Evolutionary conservation across 2,888 invertebrate genomes (phyloP).

Genomic region (Ametastegia equiseti): DNA sequence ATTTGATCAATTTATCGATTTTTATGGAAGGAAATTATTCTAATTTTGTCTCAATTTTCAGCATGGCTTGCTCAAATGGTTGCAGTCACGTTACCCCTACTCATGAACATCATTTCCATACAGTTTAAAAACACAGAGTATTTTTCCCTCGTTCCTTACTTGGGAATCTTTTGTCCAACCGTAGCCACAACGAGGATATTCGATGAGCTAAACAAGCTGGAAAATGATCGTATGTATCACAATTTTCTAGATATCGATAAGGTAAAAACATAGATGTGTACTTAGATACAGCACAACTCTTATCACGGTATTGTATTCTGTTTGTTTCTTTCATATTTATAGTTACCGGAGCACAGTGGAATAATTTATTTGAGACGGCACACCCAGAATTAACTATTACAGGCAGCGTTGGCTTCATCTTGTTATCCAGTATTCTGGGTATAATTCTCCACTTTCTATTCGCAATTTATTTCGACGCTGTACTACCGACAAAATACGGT

Average conservation of each 20-base stretch:
- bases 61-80: slow-evolving; percentile 37
- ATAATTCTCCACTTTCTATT: slow-evolving; percentile 84
- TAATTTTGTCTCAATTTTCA: background rate
- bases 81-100: background rate
- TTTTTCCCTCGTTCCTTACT: slow-evolving; percentile 52
- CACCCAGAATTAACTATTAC: slow-evolving; percentile 58
- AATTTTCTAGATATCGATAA: background rate
- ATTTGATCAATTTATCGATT: background rate
- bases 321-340: slow-evolving; percentile 52
- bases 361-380: slow-evolving; percentile 73
- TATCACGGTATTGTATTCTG: background rate
- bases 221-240: slow-evolving; percentile 65
- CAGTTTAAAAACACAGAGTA: background rate
- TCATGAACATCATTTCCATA: background rate
- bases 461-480: slow-evolving; percentile 91
- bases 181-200: slow-evolving; percentile 65
- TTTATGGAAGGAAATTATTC: background rate
- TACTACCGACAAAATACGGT: slow-evolving; percentile 92
- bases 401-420: slow-evolving; percentile 80
- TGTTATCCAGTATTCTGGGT: slow-evolving; percentile 86
- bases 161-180: slow-evolving; percentile 71
- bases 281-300: too few relatives aligned
- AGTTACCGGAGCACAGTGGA: slow-evolving; percentile 76
- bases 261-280: background rate
- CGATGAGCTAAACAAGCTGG: slow-evolving; percentile 69